Evolutionary conservation across 2,888 invertebrate genomes (phyloP).

Genomic region (Agelastica alni): DNA sequence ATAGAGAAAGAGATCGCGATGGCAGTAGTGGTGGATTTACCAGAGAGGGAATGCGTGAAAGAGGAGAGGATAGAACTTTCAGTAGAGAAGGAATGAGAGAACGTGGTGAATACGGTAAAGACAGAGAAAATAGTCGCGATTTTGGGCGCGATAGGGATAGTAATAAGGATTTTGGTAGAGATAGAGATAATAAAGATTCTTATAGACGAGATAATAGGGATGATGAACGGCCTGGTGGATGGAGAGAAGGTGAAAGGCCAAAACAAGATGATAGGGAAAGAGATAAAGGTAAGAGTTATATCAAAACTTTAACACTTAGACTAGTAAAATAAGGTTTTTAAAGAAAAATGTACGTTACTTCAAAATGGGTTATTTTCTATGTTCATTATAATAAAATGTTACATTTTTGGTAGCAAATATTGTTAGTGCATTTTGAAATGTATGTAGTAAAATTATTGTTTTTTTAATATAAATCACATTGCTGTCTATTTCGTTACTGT

Average conservation of each 20-base stretch:
- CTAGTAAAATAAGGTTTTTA: too few species aligned
- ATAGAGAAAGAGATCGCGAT: slow-evolving; percentile 48
- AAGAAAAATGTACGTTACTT: too few species aligned
- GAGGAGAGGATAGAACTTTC: slow-evolving; percentile 44
- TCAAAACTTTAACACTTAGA: too few species aligned
- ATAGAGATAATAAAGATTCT: slow-evolving; percentile 44
- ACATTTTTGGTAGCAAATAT: too few species aligned
- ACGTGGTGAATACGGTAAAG: slow-evolving; percentile 33
- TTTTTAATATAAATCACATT: too few species aligned
- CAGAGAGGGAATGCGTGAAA: slow-evolving; percentile 39
- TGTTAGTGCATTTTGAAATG: too few species aligned
- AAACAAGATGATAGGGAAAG: slow-evolving; percentile 47
- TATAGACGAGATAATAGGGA: slow-evolving; percentile 27
- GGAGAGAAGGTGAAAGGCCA: slow-evolving; percentile 52
- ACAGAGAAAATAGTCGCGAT: slow-evolving; percentile 47
- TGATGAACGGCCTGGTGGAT: slow-evolving; percentile 34
- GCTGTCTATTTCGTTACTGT: too few species aligned
- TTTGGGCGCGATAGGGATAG: slow-evolving; percentile 21
- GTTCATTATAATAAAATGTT: too few species aligned
- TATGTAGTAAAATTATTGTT: too few species aligned
- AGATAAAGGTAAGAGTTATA: slow-evolving; percentile 16
- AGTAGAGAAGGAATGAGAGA: slow-evolving; percentile 44
- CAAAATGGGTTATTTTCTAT: too few species aligned
- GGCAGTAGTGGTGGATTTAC: slow-evolving; percentile 33
- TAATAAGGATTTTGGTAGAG: slow-evolving; percentile 50